Evolutionary conservation across 2,113 vertebrate species (phyloP).

Genomic region (Galbula dea): DNA sequence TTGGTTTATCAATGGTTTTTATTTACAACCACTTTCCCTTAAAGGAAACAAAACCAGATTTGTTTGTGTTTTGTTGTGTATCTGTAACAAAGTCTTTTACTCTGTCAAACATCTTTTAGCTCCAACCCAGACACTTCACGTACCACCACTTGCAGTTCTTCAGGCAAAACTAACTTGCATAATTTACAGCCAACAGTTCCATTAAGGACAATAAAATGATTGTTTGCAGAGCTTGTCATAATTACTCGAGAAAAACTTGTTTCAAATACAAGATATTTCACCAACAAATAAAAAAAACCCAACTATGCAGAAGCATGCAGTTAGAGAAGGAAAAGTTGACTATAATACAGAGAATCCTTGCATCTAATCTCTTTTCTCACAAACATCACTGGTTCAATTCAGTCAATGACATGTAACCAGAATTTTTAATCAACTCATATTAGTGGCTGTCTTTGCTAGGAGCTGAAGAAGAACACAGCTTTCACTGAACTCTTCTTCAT

Average conservation of each 20-base stretch:
- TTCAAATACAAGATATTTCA: neutral
- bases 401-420: neutral
- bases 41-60: neutral
- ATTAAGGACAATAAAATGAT: neutral
- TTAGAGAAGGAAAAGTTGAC: neutral
- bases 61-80: neutral
- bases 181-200: neutral
- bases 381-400: neutral
- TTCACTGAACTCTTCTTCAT: constrained; percentile 26
- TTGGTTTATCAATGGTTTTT: neutral
- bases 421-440: constrained; percentile 22
- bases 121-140: neutral
- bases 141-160: neutral
- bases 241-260: neutral
- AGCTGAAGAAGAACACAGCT: constrained; percentile 5
- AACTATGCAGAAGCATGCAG: neutral
- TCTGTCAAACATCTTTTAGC: neutral
- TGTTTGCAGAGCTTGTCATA: neutral
- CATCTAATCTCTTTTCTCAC: neutral
- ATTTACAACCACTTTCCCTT: neutral
- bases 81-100: neutral
- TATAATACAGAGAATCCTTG: neutral
- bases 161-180: neutral
- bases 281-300: neutral
- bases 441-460: neutral